Evolutionary conservation across 2,113 vertebrate species (phyloP).

Genomic region (Grallaria varia): DNA sequence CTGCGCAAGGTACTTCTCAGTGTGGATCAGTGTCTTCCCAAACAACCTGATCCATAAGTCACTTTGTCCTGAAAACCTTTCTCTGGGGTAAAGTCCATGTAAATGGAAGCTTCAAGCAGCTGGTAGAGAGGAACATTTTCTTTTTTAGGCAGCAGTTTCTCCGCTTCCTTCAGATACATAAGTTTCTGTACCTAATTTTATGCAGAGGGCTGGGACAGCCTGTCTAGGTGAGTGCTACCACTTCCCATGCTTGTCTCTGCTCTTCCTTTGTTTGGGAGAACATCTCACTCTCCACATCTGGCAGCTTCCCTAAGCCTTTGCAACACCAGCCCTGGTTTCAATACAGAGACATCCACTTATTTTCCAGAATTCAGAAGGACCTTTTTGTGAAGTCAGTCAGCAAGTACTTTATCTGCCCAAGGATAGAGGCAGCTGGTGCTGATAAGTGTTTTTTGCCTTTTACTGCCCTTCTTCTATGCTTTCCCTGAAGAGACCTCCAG

Average conservation of each 20-base stretch:
- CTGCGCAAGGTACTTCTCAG: background rate
- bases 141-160: background rate
- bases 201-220: background rate
- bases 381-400: background rate
- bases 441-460: background rate
- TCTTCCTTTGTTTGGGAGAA: background rate
- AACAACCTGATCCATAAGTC: background rate
- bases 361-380: background rate
- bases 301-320: background rate
- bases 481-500: background rate
- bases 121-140: rapidly evolving
- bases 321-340: background rate
- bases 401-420: background rate
- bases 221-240: background rate
- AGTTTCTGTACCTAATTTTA: background rate
- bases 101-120: background rate
- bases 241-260: background rate
- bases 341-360: background rate
- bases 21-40: background rate
- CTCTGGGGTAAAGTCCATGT: background rate
- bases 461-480: background rate
- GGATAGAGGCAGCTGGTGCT: background rate
- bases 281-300: background rate
- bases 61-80: background rate
- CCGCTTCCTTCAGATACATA: background rate